Conservation (phyloP, 2,113 vertebrate genomes). For the Calidris pugnax region DNA sequence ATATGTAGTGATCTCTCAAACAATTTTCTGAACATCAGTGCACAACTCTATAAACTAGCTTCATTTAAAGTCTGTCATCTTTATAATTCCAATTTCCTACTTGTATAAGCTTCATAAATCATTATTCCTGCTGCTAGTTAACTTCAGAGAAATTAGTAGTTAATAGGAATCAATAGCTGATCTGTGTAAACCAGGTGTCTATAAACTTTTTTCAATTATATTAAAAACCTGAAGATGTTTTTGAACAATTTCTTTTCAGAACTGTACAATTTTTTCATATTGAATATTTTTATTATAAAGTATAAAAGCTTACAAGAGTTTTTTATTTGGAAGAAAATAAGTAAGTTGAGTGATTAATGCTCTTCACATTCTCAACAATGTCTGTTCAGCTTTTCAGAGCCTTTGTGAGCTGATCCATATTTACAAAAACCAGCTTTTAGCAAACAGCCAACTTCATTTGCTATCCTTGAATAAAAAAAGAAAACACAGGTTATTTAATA, state of each 20-base stretch:
- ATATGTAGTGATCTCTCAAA: not conserved
- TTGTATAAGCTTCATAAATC: not conserved
- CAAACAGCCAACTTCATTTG: not conserved
- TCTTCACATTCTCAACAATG: not conserved
- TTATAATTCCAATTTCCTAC: not conserved
- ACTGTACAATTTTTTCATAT: not conserved
- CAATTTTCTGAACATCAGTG: not conserved
- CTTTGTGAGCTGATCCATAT: not conserved
- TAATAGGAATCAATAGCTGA: not conserved
- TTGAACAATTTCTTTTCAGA: not conserved
- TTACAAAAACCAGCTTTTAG: not conserved
- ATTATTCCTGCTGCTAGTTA: not conserved
- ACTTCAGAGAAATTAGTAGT: not conserved
- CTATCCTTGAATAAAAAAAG: not conserved
- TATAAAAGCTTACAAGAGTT: not conserved
- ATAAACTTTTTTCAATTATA: not conserved
- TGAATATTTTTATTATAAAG: not conserved
- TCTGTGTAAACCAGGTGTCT: not conserved
- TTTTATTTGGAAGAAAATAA: not conserved
- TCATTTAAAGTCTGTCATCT: not conserved
- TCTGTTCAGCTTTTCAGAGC: not conserved
- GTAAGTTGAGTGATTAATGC: not conserved
- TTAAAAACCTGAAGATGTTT: not conserved
- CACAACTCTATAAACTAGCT: not conserved
- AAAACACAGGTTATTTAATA: not conserved